Evolutionary conservation across 2,797 vertebrate species (phyloP), one percentile per base, ranked within the genome.

Genomic region (Tokudaia tokunoshimensis): DNA sequence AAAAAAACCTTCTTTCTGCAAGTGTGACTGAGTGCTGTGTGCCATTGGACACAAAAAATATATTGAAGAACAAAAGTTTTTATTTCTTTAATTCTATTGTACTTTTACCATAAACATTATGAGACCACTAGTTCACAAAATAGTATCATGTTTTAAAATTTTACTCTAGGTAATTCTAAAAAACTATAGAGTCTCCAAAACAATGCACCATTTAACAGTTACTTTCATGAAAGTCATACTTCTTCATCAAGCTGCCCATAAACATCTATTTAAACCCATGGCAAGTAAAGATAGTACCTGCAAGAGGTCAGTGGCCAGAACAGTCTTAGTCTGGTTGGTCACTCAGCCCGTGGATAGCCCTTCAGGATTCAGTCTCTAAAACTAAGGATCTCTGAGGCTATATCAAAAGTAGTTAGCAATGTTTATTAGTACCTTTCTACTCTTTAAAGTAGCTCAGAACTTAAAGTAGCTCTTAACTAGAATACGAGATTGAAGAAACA

Each of bases 401-500:
- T 8, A 37, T 95, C 17, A 8, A 15, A 52, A 47, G 15, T 26
- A 67, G 19, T 19, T 75, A 41, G 84, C 13, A 3, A 11, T 93
- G 29, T 87, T 87, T 91, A 61, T 63, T 52, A 76, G 74, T 52
- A 89, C 8, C 12, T 86, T 87, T 65, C 55, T 17, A 91, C 10
- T 82, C 14, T 34, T 26, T 85, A 89, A 89, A 86, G 57, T 92
- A 1, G 17, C 41, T 24, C 44, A 91, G 22, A 41, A 61, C 4
- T 91, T 76, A 85, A 15, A 41, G 41, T 41, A 41, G 41, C 41
- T 41, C 41, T 41, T 63, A 57, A 88, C n/a, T 95, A 91, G 55
- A 93, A 55, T 83, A 75, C 31, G 97, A 93, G 9, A 0, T 83
- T 85, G 13, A 61, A 90, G 50, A 95, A 93, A 76, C 7, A 91